Conservation (phyloP, 2,113 vertebrate genomes). For the Aspiorhynchus laticeps region DNA sequence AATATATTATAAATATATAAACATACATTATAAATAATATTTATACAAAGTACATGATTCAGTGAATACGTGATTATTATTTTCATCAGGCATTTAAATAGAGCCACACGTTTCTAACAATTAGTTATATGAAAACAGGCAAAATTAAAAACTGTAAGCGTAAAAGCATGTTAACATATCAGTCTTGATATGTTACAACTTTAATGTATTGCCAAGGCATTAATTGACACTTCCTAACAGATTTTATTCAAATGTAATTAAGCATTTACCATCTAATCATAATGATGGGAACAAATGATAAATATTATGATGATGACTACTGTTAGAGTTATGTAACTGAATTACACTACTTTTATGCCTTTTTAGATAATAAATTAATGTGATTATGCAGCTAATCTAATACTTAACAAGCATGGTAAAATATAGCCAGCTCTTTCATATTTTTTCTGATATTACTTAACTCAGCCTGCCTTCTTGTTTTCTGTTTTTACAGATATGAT, state of each 20-base stretch:
- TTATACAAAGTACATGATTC: not conserved
- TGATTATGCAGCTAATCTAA: not conserved
- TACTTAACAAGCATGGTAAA: not conserved
- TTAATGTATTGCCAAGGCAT: not conserved
- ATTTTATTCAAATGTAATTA: not conserved
- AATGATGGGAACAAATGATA: not conserved
- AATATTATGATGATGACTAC: not conserved
- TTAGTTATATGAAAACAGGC: not conserved
- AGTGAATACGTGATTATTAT: not conserved
- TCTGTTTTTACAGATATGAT: constrained; percentile 57
- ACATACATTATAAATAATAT: not conserved
- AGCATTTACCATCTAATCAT: not conserved
- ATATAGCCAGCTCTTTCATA: not conserved
- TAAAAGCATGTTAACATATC: not conserved
- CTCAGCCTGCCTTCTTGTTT: not conserved
- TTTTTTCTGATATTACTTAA: not conserved
- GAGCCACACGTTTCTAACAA: not conserved
- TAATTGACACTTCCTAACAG: not conserved
- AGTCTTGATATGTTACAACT: not conserved
- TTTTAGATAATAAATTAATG: not conserved
- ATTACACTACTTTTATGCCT: not conserved
- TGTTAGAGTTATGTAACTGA: not conserved
- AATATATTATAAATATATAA: not conserved
- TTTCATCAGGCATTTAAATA: not conserved
- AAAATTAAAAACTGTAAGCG: not conserved